Evolutionary conservation across 2,113 vertebrate species (phyloP), one percentile per base, ranked within the genome.

Genomic region (Silurus asotus): DNA sequence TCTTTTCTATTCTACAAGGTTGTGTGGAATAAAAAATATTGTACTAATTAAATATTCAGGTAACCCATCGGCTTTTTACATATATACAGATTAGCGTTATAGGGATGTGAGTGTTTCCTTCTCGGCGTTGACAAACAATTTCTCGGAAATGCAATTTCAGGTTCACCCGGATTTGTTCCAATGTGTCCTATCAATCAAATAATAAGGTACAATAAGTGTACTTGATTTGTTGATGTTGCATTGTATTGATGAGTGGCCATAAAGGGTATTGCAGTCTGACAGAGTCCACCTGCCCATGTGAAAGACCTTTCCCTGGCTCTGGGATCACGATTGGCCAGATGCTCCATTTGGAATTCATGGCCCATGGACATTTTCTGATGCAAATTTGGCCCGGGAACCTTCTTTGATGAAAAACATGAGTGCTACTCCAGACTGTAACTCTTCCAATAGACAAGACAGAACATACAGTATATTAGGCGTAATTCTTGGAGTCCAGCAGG

Each of bases 391-490:
- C 3, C 28, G 20, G 20, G 61, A 65, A 51, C 51, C 11, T 51
- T 81, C 20, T 81, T 45, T 14, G 77, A 17, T 1, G 14, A 17
- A 61, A 61, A 61, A 61, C 78, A 58, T 25, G 37, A 76, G 49
- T n/a, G 10, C 74, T 81, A 49, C 48, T 23, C 20, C 59, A 61
- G 14, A 64, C 8, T 81, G 59, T 48, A n/a, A n/a, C 58, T 64
- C 45, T 51, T 81, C 45, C 28, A 64, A 64, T 45, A 81, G 45
- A 82, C 80, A 53, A 25, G 37, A 82, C 80, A 82, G 23, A 65
- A 51, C 61, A 65, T 25, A 64, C 7, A 49, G 11, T 82, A 82
- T 25, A 51, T 65, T 65, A 53, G 61, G n/a, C 23, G 19, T 25
- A 1, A 65, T 82, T 82, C 61, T 82, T 15, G 28, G 61, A 64